These are phyloP conservation scores for Lasioglossum calceatum DNA, from an alignment of 2,888 invertebrate genomes.

Conservation along the genomic window DNA sequence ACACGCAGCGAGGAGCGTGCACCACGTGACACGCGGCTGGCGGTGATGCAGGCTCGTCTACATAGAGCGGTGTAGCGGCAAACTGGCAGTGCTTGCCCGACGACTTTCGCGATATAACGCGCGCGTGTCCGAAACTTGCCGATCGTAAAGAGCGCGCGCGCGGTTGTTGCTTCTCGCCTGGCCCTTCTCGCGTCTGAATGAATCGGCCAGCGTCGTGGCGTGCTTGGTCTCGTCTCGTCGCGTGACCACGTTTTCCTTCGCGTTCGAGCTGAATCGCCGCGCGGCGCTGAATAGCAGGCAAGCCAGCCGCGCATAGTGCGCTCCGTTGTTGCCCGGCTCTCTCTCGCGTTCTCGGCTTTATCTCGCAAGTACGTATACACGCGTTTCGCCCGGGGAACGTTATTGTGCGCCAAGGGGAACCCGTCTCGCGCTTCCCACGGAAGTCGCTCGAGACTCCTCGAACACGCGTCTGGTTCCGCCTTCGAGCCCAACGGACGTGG, in stretches of 20 bases:
- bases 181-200: conserved; percentile 33
- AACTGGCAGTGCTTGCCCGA: conserved; percentile 48
- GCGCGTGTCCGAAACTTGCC: conserved; percentile 47
- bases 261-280: conserved; percentile 4
- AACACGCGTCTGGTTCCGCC: neutral
- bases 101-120: conserved; percentile 62
- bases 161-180: neutral
- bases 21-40: conserved; percentile 58
- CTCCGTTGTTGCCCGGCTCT: neutral
- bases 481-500: neutral
- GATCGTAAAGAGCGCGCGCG: neutral
- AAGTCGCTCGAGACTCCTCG: conserved; percentile 4
- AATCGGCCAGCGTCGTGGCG: conserved; percentile 13
- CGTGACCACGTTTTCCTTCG: conserved; percentile 33
- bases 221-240: conserved; percentile 15
- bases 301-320: neutral
- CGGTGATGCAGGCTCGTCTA: conserved; percentile 29
- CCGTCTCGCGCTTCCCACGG: conserved; percentile 11
- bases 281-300: neutral
- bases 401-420: neutral
- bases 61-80: conserved; percentile 19
- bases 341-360: neutral
- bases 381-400: neutral
- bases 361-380: neutral
- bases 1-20: conserved; percentile 37